These are phyloP conservation scores for Lepidostoma basale DNA, from an alignment of 1,140 invertebrate genomes.

Conservation along the genomic window DNA sequence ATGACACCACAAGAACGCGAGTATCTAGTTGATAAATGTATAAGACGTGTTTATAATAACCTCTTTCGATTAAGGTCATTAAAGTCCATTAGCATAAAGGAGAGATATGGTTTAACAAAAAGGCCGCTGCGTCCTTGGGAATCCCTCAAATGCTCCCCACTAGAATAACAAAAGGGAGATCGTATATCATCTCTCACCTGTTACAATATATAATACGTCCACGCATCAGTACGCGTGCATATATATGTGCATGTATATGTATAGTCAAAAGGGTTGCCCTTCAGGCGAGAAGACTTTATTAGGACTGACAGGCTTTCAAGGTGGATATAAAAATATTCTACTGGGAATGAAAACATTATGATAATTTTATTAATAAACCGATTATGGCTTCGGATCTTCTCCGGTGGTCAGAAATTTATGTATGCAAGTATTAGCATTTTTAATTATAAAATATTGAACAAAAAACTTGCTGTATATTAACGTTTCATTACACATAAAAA, in stretches of 20 bases:
- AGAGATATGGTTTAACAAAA: background rate
- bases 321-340: background rate
- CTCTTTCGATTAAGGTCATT: background rate
- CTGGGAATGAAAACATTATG: conserved; percentile 6
- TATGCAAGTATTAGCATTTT: no score
- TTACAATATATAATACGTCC: background rate
- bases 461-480: no score
- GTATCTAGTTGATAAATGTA: no score
- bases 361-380: conserved; percentile 11
- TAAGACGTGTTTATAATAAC: background rate
- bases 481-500: no score
- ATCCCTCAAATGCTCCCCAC: background rate
- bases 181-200: conserved; percentile 20
- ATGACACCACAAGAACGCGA: no score
- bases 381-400: background rate
- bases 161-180: background rate
- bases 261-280: background rate
- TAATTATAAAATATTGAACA: no score
- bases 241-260: background rate
- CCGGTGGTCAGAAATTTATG: conserved; percentile 14
- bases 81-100: conserved; percentile 3
- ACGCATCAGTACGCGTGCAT: background rate
- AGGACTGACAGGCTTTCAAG: conserved; percentile 6
- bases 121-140: conserved; percentile 5
- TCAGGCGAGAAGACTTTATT: conserved; percentile 9